These are phyloP conservation scores for Diuraphis noxia DNA, from an alignment of 1,140 invertebrate genomes.

Conservation along the genomic window DNA sequence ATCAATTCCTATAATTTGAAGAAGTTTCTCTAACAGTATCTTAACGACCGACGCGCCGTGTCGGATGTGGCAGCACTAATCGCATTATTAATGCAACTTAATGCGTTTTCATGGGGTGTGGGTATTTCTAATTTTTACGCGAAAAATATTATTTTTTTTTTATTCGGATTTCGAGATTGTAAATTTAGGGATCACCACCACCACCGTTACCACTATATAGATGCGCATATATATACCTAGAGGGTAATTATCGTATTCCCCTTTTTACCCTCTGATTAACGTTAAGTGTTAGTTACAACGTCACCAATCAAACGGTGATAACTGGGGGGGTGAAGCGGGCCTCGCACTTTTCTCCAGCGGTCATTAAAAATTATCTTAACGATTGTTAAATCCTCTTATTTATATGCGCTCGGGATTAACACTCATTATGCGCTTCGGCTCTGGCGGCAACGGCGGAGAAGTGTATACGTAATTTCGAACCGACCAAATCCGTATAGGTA, in stretches of 20 bases:
- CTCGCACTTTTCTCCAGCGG: background rate
- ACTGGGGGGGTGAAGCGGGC: background rate
- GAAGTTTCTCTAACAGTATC: background rate
- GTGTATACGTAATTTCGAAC: background rate
- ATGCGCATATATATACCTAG: background rate
- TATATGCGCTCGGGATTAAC: background rate
- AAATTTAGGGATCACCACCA: slow-evolving; percentile 47
- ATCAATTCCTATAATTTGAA: background rate
- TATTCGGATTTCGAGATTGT: slow-evolving; percentile 15
- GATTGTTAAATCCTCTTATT: slow-evolving; percentile 46
- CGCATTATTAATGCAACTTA: slow-evolving; percentile 39
- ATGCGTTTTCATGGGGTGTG: background rate
- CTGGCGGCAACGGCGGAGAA: no score
- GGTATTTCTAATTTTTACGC: slow-evolving; percentile 35
- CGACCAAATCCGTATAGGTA: background rate
- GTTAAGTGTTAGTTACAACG: slow-evolving; percentile 53
- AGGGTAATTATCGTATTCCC: slow-evolving; percentile 43
- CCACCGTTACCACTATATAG: background rate
- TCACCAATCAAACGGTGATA: slow-evolving; percentile 32
- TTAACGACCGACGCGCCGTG: background rate
- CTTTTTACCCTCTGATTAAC: slow-evolving; percentile 43
- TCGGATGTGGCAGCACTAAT: background rate
- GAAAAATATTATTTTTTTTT: slow-evolving; percentile 6
- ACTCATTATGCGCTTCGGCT: background rate
- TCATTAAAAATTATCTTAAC: slow-evolving; percentile 53